Evolutionary conservation across 2,113 vertebrate genomes (phyloP), one percentile per base, ranked within the genome.

Genomic region (Carassius gibelio): DNA sequence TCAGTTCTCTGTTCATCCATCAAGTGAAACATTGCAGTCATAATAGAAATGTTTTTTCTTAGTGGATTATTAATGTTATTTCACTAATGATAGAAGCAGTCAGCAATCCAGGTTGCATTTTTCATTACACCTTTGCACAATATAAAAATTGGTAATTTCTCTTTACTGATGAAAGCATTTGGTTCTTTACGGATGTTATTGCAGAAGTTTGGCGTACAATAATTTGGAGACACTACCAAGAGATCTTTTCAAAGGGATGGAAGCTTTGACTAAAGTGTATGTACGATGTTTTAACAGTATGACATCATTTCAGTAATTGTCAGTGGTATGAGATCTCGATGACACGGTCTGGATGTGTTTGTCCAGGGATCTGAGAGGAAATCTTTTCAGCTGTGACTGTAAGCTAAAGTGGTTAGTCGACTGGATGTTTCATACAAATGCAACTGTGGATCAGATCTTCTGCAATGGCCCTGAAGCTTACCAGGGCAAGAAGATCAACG

Each of bases 221-320:
- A 98, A 98, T 90, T 95, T 99, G 57, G 96, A 98, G 86, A 96
- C 96, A 1, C 95, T 99, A 87, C 97, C 98, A 61, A 99, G 95
- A 95, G 97, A 99, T 92, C 96, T 99, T 89, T 99, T 99, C 94
- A 99, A 97, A 93, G 98, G 96, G 89, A 94, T 99, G 96, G 97
- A 99, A 75, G 97, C 98, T 86, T 94, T 99, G 93, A 98, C 96
- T 83, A 99, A 99, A 95, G 96, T 99, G 98, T 99, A 96, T 96
- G 98, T 96, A 84, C 6, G 14, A 55, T 19, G 52, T 6, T 19
- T 55, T 55, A 55, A 11, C 26, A 21, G 5, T 34, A 14, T 4
- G 5, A 75, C 48, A 76, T 26, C 3, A 8, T 30, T 75, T 55
- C 10, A 17, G 64, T 4, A 10, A 62, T 4, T 34, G 61, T 26